phyloP scores from a whole-genome alignment of 2,113 vertebrate genomes.

The Myotis yumanensis region DNA sequence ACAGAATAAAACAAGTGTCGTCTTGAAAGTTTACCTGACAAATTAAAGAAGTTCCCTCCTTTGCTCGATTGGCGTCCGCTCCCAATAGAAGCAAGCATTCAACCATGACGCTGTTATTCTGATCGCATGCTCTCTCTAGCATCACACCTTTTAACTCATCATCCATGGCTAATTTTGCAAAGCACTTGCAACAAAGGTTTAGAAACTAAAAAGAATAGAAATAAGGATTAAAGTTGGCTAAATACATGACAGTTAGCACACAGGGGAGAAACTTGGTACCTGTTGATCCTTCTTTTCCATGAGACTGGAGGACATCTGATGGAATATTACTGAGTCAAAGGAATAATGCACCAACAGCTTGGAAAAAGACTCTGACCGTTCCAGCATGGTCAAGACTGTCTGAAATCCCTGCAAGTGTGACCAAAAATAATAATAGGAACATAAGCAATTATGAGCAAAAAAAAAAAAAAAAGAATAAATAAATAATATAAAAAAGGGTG shows the following conservation, averaged over 20 bases:
- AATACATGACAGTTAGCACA: not conserved
- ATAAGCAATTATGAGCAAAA: not conserved
- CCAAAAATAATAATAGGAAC: conserved; percentile 44
- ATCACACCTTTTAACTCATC: conserved; percentile 88
- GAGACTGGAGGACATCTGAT: conserved; percentile 86
- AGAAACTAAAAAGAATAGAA: conserved; percentile 84
- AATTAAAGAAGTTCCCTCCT: conserved; percentile 90
- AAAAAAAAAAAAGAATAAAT: conserved; percentile 10
- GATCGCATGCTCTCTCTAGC: conserved; percentile 92
- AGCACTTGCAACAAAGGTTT: conserved; percentile 89
- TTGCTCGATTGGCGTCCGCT: conserved; percentile 91
- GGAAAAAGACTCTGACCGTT: conserved; percentile 87
- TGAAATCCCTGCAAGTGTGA: conserved; percentile 87
- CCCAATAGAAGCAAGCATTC: conserved; percentile 94
- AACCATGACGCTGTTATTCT: conserved; percentile 87
- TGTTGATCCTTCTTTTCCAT: conserved; percentile 82
- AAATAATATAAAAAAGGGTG: not conserved
- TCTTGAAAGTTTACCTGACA: conserved; percentile 87
- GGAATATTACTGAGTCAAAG: conserved; percentile 92
- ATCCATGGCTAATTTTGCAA: conserved; percentile 90
- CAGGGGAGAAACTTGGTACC: conserved; percentile 76
- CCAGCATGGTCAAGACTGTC: conserved; percentile 88
- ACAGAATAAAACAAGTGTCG: not conserved
- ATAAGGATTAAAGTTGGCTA: conserved; percentile 29
- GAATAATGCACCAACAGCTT: conserved; percentile 88